Evolutionary conservation across 2,888 invertebrate species (phyloP).

Genomic region (Protophormia terraenovae): DNA sequence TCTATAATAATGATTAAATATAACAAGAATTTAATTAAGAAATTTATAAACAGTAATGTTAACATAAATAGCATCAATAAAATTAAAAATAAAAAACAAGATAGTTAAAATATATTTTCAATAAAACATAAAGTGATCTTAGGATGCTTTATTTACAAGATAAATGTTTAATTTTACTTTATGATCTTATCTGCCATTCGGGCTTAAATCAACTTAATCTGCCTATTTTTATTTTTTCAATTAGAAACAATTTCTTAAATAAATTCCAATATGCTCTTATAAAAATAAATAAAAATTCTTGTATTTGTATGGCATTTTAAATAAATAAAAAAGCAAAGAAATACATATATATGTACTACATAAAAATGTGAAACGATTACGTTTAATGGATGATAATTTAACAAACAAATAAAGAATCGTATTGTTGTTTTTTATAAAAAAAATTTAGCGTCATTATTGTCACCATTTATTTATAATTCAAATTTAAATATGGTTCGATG

Average conservation of each 20-base stretch:
- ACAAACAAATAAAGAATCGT: neutral
- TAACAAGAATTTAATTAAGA: neutral
- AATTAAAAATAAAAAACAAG: too few species aligned
- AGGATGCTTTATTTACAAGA: too few species aligned
- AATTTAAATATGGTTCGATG: neutral
- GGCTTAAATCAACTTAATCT: neutral
- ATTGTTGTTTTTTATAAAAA: neutral
- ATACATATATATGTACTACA: neutral
- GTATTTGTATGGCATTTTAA: neutral
- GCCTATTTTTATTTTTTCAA: neutral
- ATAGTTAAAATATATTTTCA: too few species aligned
- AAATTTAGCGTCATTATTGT: neutral
- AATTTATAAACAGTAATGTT: neutral
- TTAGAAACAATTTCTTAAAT: neutral
- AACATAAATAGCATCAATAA: neutral
- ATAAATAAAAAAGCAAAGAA: neutral
- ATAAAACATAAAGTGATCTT: too few species aligned
- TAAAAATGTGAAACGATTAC: neutral
- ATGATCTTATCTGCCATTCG: too few species aligned
- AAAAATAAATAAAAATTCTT: neutral
- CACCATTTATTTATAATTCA: neutral
- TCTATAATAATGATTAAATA: neutral
- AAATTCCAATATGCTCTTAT: neutral
- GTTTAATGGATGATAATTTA: neutral
- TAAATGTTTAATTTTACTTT: too few species aligned